These are phyloP conservation scores for Idris sp. DNA, from an alignment of 1,140 invertebrate genomes.

Conservation along the genomic window DNA sequence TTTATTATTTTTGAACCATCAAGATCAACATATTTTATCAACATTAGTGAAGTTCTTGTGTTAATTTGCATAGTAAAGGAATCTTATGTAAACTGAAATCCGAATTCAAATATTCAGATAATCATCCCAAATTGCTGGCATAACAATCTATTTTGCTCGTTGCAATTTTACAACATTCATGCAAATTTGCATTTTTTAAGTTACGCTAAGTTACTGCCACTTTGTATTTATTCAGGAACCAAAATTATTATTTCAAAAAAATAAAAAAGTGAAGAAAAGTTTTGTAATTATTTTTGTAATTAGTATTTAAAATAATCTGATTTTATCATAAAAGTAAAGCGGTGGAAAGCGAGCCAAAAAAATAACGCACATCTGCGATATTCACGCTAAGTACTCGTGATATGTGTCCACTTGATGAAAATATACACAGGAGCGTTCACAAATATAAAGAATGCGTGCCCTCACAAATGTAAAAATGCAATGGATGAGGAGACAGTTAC, in stretches of 20 bases:
- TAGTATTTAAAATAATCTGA: no score
- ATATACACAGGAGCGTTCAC: constrained; percentile 46
- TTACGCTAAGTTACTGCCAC: no score
- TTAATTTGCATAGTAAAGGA: neutral
- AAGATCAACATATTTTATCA: no score
- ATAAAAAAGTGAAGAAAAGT: no score
- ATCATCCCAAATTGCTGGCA: no score
- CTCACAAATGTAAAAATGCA: constrained; percentile 45
- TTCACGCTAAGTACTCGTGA: constrained; percentile 42
- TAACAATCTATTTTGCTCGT: no score
- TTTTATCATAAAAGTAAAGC: constrained; percentile 41
- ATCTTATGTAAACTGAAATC: neutral
- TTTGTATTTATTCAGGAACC: no score
- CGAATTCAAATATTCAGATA: neutral
- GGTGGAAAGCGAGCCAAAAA: constrained; percentile 29
- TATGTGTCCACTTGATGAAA: constrained; percentile 62
- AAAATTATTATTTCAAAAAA: no score
- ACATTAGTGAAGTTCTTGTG: neutral
- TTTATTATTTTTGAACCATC: no score
- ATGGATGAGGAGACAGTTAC: constrained; percentile 52
- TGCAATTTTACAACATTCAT: constrained; percentile 1
- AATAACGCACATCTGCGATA: constrained; percentile 25
- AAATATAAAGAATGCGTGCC: constrained; percentile 55
- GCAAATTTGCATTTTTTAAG: constrained; percentile 38
- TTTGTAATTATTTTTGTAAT: no score